Evolutionary conservation across 30 jellyfish, hydroid and myxozoan genomes (phyloP).

Genomic region (Cassiopea andromeda): DNA sequence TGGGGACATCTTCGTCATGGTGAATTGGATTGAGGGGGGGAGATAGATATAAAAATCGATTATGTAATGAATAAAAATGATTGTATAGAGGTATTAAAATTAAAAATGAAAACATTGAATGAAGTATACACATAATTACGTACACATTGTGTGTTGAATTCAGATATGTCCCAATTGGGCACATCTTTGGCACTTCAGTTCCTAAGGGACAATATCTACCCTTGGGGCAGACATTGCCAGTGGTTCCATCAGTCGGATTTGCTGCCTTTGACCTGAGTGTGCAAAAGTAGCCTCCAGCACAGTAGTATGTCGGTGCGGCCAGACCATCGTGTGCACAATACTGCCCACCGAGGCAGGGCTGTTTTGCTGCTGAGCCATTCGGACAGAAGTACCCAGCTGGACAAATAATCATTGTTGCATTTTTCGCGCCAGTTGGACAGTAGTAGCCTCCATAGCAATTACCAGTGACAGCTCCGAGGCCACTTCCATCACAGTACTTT

Average conservation of each 20-base stretch:
- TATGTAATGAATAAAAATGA: too few relatives aligned
- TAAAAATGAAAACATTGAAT: too few relatives aligned
- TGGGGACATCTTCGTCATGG: too few relatives aligned
- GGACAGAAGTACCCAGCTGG: constrained; percentile 95
- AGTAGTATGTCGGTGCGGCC: constrained; percentile 80
- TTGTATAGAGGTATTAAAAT: too few relatives aligned
- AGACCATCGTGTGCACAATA: constrained; percentile 91
- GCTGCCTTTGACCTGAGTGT: constrained; percentile 78
- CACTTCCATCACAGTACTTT: constrained; percentile 89
- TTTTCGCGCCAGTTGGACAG: constrained; percentile 91
- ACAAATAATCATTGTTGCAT: constrained; percentile 79
- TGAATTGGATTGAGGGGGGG: too few relatives aligned
- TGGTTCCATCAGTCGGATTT: constrained; percentile 83
- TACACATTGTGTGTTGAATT: constrained; percentile 93
- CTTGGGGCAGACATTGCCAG: constrained; percentile 94
- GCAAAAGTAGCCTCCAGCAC: constrained; percentile 94
- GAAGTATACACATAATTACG: constrained; percentile 17
- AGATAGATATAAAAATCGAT: too few relatives aligned
- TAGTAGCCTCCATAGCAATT: constrained; percentile 92
- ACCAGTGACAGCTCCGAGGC: constrained; percentile 67
- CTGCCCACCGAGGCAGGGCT: constrained; percentile 86
- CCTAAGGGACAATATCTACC: constrained; percentile 93
- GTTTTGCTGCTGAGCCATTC: constrained; percentile 75
- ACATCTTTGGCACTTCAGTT: constrained; percentile 70
- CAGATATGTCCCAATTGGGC: constrained; percentile 94